Evolutionary conservation across 2,113 vertebrate genomes (phyloP), one percentile per base, ranked within the genome.

Genomic region (Lepus timidus): DNA sequence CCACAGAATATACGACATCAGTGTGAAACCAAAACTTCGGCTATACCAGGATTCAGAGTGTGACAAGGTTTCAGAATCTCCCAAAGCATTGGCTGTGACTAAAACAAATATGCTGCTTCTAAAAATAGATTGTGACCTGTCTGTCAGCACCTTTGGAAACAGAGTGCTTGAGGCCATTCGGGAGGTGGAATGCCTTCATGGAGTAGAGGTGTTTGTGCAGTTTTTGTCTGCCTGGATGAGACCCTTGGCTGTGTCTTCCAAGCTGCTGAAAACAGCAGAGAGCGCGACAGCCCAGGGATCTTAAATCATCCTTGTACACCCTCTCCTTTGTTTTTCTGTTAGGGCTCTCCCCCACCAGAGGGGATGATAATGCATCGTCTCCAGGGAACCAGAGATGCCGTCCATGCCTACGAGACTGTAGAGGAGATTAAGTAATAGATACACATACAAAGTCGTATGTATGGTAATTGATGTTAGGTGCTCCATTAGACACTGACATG

Each of bases 401-500:
- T 79, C 3, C 85, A 49, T 90, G 80, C 85, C 78, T 90, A 68
- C 33, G 17, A 78, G 92, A 94, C 90, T 92, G 74, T 78, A 95
- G 95, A 94, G 78, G 82, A 90, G 92, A 90, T 83, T 95, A 68
- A 95, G 49, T 90, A 95, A 92, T 61, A 85, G 25, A 83, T 29
- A 94, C 76, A 62, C 82, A 86, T 78, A 71, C 83, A 83, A 95
- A 93, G 88, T 95, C 93, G n/a, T 76, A 75, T 88, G 61, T 92
- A 73, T 55, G 82, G 88, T 96, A 95, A 93, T 85, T 95, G 96
- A 92, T 75, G 91, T 96, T 85, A 97, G 92, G 92, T 96, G 85
- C 90, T 88, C 79, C 96, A 93, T 97, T 96, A 96, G 96, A 97
- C 95, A 95, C 93, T 95, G 93, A 94, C 90, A 85, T 97, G 92